A percentile compares a stretch with the other conserved stretches of the same genome.
Evolutionary conservation across 1,140 invertebrate genomes (phyloP).

Genomic region (Archivesica marissinica): DNA sequence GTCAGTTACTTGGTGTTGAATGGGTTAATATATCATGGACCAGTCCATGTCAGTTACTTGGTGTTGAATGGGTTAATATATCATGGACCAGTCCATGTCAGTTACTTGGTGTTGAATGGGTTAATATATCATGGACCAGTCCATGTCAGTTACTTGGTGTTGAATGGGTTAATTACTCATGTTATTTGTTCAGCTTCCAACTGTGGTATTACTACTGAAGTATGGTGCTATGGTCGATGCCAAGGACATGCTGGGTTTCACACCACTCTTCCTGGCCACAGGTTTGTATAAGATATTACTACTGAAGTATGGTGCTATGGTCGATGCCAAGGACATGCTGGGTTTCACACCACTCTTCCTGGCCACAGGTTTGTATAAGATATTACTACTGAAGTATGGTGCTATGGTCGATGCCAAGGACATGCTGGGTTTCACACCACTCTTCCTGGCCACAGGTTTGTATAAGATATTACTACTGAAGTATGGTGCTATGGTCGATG

Average conservation of each 20-base stretch:
- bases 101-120: too few relatives aligned
- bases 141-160: too few relatives aligned
- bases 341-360: slow-evolving; percentile 71
- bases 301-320: slow-evolving; percentile 63
- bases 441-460: slow-evolving; percentile 70
- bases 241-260: slow-evolving; percentile 66
- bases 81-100: too few relatives aligned
- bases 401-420: slow-evolving; percentile 65
- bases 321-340: slow-evolving; percentile 62
- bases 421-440: slow-evolving; percentile 67
- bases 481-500: slow-evolving; percentile 65
- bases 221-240: slow-evolving; percentile 66
- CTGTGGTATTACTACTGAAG: slow-evolving; percentile 55
- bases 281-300: slow-evolving; percentile 67
- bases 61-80: too few relatives aligned
- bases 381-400: slow-evolving; percentile 63
- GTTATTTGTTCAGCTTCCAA: slow-evolving; percentile 29
- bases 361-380: slow-evolving; percentile 71
- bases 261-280: slow-evolving; percentile 69
- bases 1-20: too few relatives aligned
- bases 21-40: too few relatives aligned
- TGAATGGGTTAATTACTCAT: too few relatives aligned
- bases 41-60: too few relatives aligned
- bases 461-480: slow-evolving; percentile 61
- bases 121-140: too few relatives aligned